Conservation (phyloP, 2,888 invertebrate species). For the Pimpla rufipes region DNA sequence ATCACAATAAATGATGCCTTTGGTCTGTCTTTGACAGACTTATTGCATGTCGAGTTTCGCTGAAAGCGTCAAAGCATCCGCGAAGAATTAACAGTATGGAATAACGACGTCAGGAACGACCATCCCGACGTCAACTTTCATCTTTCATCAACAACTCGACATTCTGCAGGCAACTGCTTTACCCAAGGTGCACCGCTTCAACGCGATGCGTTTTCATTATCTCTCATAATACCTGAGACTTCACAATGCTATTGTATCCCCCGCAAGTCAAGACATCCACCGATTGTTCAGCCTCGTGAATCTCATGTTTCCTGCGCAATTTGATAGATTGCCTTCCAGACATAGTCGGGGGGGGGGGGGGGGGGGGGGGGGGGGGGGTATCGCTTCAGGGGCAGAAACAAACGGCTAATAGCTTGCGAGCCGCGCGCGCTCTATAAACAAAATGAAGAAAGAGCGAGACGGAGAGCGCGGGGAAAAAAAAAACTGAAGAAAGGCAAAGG, state of each 20-base stretch:
- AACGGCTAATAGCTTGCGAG: conserved; percentile 41
- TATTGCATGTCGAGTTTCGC: not conserved
- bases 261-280: not conserved
- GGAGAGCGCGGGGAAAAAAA: conserved; percentile 28
- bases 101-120: not conserved
- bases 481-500: conserved; percentile 50
- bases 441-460: conserved; percentile 35
- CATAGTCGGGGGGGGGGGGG: not conserved
- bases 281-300: not conserved
- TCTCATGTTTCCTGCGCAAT: conserved; percentile 19
- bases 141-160: too few species aligned
- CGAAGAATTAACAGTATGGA: not conserved
- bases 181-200: not conserved
- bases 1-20: not conserved
- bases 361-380: not conserved
- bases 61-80: not conserved
- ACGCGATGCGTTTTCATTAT: conserved; percentile 38
- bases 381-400: conserved; percentile 18
- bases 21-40: not conserved
- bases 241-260: not conserved
- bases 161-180: too few species aligned
- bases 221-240: conserved; percentile 23
- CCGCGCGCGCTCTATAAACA: conserved; percentile 29
- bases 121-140: not conserved
- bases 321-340: conserved; percentile 29